Evolutionary conservation across 1,140 invertebrate species (phyloP), one percentile per base, ranked within the genome.

Genomic region (Rhagoletis pomonella): DNA sequence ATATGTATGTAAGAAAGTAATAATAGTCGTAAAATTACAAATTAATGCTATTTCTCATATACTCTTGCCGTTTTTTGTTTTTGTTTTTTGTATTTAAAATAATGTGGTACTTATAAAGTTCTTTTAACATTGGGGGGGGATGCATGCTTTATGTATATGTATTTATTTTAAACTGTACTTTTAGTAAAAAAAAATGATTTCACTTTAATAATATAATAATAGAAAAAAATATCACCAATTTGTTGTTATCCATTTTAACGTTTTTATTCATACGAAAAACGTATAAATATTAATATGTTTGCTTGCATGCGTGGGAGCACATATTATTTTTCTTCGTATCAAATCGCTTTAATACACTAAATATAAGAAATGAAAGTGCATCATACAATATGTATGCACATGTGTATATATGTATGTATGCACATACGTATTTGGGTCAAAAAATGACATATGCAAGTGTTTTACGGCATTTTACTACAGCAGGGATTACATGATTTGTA

Each of bases 191-290:
- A 3, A 29, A 6, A 65, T 29, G 14, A n/a, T n/a, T 77, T 77
- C 4, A n/a, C 55, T 39, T n/a, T 50, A 50, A 77, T 77, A 77
- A 77, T 17, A 77, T 77, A 77, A 77, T 77, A 50, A 77, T 77
- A 77, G 73, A 77, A 77, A 62, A 29, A 77, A 77, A 77, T 77
- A 77, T 77, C 73, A 77, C 73, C 73, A 77, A 77, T 77, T 77
- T 77, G 17, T 62, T 62, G 60, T 77, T 77, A n/a, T 73, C 2
- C 47, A 50, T 77, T 50, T 77, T 77, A 62, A 77, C 47, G 19
- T 4, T 50, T 77, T n/a, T 50, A 77, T 50, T 50, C 55, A 77
- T 47, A 55, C 47, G 44, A n/a, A 19, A 55, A n/a, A 50, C 47
- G 73, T 77, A 77, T 19, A 77, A 12, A 47, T 14, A 10, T 47